A percentile compares a stretch with the other conserved stretches of the same genome.
Evolutionary conservation across 2,797 vertebrate genomes (phyloP).

Genomic region (Thalassophryne amazonica): DNA sequence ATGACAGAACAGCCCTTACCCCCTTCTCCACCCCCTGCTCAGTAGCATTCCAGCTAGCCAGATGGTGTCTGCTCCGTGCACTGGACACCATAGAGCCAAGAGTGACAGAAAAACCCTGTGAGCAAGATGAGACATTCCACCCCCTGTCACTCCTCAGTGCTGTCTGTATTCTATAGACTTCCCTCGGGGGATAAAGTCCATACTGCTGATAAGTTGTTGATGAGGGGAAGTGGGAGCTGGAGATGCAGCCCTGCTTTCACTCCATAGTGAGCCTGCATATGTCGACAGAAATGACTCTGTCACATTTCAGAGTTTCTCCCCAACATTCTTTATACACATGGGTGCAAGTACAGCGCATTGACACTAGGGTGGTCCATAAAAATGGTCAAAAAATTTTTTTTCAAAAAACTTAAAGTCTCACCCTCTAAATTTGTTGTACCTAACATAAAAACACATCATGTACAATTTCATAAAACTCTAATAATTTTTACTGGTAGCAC

Average conservation of each 20-base stretch:
- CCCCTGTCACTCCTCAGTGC: constrained; percentile 5
- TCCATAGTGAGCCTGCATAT: neutral
- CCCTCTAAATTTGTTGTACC: no score
- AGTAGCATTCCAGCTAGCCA: constrained; percentile 67
- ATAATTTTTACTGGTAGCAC: no score
- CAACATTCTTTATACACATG: neutral
- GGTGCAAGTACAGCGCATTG: neutral
- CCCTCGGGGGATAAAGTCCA: constrained; percentile 27
- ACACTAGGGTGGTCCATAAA: no score
- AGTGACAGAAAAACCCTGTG: constrained; percentile 40
- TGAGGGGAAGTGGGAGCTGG: constrained; percentile 12
- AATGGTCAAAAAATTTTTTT: no score
- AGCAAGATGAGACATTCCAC: constrained; percentile 47
- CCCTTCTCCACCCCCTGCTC: constrained; percentile 45
- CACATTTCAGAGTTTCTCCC: neutral
- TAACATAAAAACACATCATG: no score
- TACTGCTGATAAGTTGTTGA: constrained; percentile 34
- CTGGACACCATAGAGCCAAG: constrained; percentile 43
- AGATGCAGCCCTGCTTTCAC: neutral
- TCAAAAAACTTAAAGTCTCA: no score
- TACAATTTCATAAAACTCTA: no score
- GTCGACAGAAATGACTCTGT: neutral
- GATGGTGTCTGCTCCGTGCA: constrained; percentile 69
- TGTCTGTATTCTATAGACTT: constrained; percentile 13
- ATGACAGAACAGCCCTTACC: constrained; percentile 31